Evolutionary conservation across 2,113 vertebrate species (phyloP), one percentile per base, ranked within the genome.

Genomic region (Macaca mulatta): DNA sequence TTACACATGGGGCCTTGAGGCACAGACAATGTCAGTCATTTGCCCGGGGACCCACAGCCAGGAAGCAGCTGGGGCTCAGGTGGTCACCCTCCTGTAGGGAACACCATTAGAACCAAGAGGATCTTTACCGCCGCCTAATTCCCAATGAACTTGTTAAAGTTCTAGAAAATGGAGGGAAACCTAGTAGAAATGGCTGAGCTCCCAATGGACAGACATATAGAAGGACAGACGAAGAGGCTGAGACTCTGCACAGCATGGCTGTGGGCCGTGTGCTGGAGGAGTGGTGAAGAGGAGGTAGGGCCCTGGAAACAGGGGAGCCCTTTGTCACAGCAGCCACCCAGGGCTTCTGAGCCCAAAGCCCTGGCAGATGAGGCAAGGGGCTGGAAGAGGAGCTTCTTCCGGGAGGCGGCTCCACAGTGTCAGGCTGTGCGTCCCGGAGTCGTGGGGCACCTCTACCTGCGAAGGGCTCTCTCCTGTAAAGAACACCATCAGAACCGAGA

Each of bases 61-160:
- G 50, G 50, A 55, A 48, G 43, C 5, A n/a, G 30, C 0, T 2
- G 2, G n/a, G 43, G 16, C 7, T 32, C 59, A 64, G 4, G 27
- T 30, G 95, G 97, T 97, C 97, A 61, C 97, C 94, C 89, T 98
- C 96, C 97, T 96, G 79, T 48, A 30, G 97, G 86, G 95, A 96
- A 80, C 81, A 52, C 83, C 90, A 88, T 92, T 70, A 87, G 96
- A 96, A 92, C 92, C 61, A 32, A 74, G 93, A 38, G 70, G 94
- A 43, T 80, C 94, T 91, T 93, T 88, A 81, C 96, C 94, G 75
- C 94, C 77, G 50, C 90, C 96, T 74, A 78, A 97, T 97, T 97
- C 98, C 86, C 90, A 97, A 98, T 98, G 98, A 98, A 98, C 98
- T 98, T 98, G 98, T 98, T 98, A 98, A 98, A 98, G 98, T 64